phyloP scores from a whole-genome alignment of 1,140 invertebrate genomes.

The Macrotrachela quadricornifera region DNA sequence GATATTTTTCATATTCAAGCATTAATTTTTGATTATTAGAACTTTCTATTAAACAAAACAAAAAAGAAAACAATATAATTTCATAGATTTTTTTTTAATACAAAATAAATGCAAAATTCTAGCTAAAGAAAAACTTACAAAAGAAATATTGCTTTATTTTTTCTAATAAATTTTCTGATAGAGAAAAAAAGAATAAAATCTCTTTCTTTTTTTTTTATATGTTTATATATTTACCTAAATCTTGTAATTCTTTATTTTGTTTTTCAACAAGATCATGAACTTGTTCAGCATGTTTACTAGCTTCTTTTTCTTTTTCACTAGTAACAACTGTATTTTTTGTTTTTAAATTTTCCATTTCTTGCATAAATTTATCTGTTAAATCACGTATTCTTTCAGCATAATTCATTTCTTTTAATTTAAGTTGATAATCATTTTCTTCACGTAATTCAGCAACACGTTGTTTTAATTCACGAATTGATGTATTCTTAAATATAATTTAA shows the following conservation, averaged over 20 bases:
- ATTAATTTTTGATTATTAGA: slow-evolving; percentile 52
- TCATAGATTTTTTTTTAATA: too few relatives aligned
- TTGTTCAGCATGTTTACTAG: slow-evolving; percentile 28
- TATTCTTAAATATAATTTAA: slow-evolving; percentile 32
- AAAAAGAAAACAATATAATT: not conserved
- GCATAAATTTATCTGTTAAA: slow-evolving; percentile 31
- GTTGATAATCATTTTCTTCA: slow-evolving; percentile 36
- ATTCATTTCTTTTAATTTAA: slow-evolving; percentile 34
- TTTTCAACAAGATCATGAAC: slow-evolving; percentile 27
- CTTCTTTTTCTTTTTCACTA: slow-evolving; percentile 31
- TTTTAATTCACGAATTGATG: slow-evolving; percentile 31
- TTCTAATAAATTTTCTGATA: too few relatives aligned
- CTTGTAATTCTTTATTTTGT: slow-evolving; percentile 46
- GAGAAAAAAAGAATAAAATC: too few relatives aligned
- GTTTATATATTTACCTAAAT: slow-evolving; percentile 22
- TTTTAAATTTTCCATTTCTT: slow-evolving; percentile 33
- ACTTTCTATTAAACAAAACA: slow-evolving; percentile 16
- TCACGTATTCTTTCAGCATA: slow-evolving; percentile 35
- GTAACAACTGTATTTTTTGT: slow-evolving; percentile 32
- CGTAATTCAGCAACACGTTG: slow-evolving; percentile 33
- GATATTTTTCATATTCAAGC: slow-evolving; percentile 63
- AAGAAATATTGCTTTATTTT: too few relatives aligned
- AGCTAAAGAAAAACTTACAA: slow-evolving; percentile 17
- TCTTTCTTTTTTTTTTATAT: too few relatives aligned
- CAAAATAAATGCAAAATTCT: not conserved